A percentile compares a stretch with the other conserved stretches of the same genome.
phyloP scores from a whole-genome alignment of 2,113 vertebrate genomes.

The Delphinapterus leucas region DNA sequence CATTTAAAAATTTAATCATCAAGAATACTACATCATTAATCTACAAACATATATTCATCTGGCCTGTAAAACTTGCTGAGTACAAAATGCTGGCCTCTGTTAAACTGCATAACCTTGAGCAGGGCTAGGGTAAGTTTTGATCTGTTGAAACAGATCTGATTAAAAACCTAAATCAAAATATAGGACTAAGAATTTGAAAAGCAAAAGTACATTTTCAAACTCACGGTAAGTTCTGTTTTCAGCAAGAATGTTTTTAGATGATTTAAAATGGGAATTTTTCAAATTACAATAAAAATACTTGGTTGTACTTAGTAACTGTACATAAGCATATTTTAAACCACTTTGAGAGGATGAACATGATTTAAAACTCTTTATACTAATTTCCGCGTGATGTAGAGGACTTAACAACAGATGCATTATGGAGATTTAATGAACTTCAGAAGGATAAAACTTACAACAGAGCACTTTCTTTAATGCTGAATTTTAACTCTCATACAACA shows the following conservation, averaged over 20 bases:
- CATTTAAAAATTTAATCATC: constrained; percentile 59
- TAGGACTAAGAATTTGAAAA: constrained; percentile 8
- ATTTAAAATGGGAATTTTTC: constrained; percentile 47
- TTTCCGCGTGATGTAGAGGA: constrained; percentile 59
- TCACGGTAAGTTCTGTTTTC: constrained; percentile 19
- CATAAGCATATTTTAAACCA: constrained; percentile 67
- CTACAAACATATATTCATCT: constrained; percentile 48
- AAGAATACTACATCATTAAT: constrained; percentile 53
- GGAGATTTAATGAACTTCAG: constrained; percentile 71
- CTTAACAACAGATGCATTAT: constrained; percentile 64
- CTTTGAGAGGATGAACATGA: constrained; percentile 58
- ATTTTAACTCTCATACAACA: constrained; percentile 23
- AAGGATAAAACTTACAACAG: constrained; percentile 54
- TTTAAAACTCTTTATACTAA: constrained; percentile 65
- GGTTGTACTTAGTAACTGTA: constrained; percentile 39
- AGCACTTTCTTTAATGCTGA: constrained; percentile 56
- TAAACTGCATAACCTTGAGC: constrained; percentile 41
- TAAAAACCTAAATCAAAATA: constrained; percentile 62
- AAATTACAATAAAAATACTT: constrained; percentile 60
- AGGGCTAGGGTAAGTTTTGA: constrained; percentile 13
- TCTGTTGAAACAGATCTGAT: constrained; percentile 33
- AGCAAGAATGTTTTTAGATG: constrained; percentile 33
- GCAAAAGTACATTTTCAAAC: constrained; percentile 10
- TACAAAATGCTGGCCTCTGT: constrained; percentile 22
- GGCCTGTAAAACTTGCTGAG: constrained; percentile 33